Percentiles rank a stretch among this genome's conserved stretches.
Conservation (phyloP, 2,113 vertebrate species). For the Chamaea fasciata region DNA sequence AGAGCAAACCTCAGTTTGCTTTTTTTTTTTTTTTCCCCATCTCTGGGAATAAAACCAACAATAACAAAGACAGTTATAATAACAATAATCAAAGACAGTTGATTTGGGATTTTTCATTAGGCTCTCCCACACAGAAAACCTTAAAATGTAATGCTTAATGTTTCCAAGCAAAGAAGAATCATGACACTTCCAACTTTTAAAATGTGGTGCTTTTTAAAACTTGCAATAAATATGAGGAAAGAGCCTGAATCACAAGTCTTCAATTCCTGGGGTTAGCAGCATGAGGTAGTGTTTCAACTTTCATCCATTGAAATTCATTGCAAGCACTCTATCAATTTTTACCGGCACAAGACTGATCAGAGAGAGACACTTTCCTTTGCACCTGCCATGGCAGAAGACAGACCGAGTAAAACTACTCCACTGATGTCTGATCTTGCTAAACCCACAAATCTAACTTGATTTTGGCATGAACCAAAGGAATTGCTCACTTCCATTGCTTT, state of each 20-base stretch:
- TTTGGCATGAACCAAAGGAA: not conserved
- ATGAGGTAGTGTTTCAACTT: not conserved
- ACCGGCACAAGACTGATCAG: not conserved
- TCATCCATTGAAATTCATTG: not conserved
- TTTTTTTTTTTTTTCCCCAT: not conserved
- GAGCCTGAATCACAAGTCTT: not conserved
- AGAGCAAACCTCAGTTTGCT: not conserved
- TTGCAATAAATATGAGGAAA: not conserved
- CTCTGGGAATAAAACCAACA: not conserved
- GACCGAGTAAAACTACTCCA: not conserved
- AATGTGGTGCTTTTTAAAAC: not conserved
- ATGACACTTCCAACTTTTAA: not conserved
- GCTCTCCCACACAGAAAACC: not conserved
- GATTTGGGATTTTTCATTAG: not conserved
- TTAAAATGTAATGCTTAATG: not conserved
- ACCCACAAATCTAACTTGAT: not conserved
- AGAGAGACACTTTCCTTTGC: not conserved
- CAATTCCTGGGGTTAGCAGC: not conserved
- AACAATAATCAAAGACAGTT: not conserved
- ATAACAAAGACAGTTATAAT: not conserved
- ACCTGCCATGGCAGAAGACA: not conserved
- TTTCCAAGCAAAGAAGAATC: not conserved
- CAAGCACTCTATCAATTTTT: not conserved
- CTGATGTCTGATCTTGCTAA: not conserved
- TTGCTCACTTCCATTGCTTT: not conserved